Conservation (phyloP, 2,113 vertebrate species). For the Hyla sarda region DNA sequence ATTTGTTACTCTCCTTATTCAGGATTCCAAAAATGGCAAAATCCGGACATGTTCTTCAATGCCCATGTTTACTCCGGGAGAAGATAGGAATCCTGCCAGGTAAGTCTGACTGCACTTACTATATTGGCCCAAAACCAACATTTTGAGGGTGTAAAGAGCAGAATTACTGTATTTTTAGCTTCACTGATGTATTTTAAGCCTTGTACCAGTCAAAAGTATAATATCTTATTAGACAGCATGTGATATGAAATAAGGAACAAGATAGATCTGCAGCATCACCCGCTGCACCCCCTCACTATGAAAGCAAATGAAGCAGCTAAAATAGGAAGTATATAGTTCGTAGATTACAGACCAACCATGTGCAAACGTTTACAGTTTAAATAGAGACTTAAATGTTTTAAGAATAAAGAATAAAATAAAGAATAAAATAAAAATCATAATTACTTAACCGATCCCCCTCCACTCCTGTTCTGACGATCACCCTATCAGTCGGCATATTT, state of each 20-base stretch:
- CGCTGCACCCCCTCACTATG: background rate
- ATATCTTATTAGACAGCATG: slow-evolving; percentile 10
- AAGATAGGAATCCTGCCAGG: slow-evolving; percentile 66
- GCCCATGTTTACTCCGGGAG: slow-evolving; percentile 58
- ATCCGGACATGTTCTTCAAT: slow-evolving; percentile 67
- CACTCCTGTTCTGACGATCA: no score
- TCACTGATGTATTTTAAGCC: background rate
- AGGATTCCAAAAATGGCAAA: slow-evolving; percentile 59
- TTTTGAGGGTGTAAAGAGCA: background rate
- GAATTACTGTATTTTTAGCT: background rate
- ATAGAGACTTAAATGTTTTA: no score
- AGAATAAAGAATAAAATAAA: no score
- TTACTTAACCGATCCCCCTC: no score
- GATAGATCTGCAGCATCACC: background rate
- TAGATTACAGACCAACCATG: background rate
- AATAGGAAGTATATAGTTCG: background rate
- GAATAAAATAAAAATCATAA: no score
- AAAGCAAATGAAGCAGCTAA: background rate
- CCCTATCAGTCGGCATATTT: no score
- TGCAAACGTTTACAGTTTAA: background rate
- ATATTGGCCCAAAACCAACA: background rate
- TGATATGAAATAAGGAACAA: slow-evolving; percentile 5
- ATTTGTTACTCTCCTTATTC: background rate
- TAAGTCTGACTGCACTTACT: slow-evolving; percentile 56
- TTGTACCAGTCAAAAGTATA: background rate